Base-by-base conservation (phyloP, 2,797 vertebrate species). In the Gorsachius magnificus region DNA sequence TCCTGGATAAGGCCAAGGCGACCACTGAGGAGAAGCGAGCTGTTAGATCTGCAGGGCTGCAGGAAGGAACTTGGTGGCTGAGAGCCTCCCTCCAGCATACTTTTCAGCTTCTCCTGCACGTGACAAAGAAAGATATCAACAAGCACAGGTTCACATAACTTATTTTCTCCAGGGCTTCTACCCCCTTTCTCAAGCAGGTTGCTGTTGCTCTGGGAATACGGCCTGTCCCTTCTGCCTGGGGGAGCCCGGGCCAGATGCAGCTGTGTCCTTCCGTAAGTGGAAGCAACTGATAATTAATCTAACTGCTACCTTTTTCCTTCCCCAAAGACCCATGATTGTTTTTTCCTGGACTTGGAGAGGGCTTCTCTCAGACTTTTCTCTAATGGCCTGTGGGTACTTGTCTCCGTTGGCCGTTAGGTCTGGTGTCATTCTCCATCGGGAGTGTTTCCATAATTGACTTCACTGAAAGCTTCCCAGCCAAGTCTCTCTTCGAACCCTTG, bases 211-310 rank as follows among this genome's bases (percentile, higher is more conserved):
- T 15, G 35, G 43, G 51, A 43, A 19, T 35, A 7, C 12, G 25
- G 51, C 19, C 9, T 4, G 1, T 14, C 11, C 43, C 14, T 35
- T 72, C 68, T 54, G 46, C 64, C 50, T 9, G 3, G 10, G 5
- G 31, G 26, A 80, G 13, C 25, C 29, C 4, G 8, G 21, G 14
- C 19, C 31, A 31, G 29, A 7, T 28, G 5, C 11, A 60, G 36
- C 0, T 1, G 17, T 4, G 1, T 57, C 83, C 22, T 66, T 31
- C 53, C 0, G 1, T 21, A 56, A 46, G 8, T 6, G 21, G 24
- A 79, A 82, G 33, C 21, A 82, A 26, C 9, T 36, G 13, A 5
- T 35, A 43, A 35, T 12, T 35, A 38, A 13, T 57, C 17, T 61
- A 45, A 48, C 24, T 33, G 13, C 17, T 71, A 12, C 8, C 4